Percentiles rank a stretch among this genome's conserved stretches.
Evolutionary conservation across 2,888 invertebrate species (phyloP).

Genomic region (Leptodirus hochenwartii): DNA sequence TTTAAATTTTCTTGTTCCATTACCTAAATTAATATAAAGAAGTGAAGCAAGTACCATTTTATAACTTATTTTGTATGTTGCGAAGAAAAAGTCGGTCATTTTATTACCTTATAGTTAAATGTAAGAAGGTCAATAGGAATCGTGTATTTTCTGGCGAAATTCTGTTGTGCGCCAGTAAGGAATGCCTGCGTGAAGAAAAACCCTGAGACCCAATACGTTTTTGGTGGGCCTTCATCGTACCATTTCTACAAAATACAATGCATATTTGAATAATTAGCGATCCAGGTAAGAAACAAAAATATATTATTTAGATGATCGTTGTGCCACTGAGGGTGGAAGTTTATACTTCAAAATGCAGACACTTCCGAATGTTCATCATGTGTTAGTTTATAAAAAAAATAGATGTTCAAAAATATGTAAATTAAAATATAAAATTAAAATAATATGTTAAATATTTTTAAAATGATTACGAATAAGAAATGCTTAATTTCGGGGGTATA

Average conservation of each 20-base stretch:
- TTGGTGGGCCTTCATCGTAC: slow-evolving; percentile 66
- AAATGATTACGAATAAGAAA: too few species aligned
- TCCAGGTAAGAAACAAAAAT: neutral
- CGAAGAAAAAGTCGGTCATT: neutral
- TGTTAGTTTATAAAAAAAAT: too few species aligned
- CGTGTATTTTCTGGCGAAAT: slow-evolving; percentile 76
- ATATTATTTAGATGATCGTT: too few species aligned
- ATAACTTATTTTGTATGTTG: neutral
- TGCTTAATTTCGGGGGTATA: too few species aligned
- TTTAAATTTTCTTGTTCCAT: slow-evolving; percentile 31
- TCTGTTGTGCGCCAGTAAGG: slow-evolving; percentile 83
- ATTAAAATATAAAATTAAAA: too few species aligned
- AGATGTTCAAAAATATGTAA: too few species aligned
- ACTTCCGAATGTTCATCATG: too few species aligned
- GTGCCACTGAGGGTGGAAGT: too few species aligned
- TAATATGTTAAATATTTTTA: too few species aligned
- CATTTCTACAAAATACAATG: slow-evolving; percentile 42
- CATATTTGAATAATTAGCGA: too few species aligned
- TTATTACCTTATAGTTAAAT: slow-evolving; percentile 55
- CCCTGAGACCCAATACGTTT: slow-evolving; percentile 79
- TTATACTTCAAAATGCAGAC: neutral
- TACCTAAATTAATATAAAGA: slow-evolving; percentile 29
- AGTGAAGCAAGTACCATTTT: neutral
- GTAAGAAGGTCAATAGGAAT: slow-evolving; percentile 80
- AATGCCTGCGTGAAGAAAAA: slow-evolving; percentile 95